Evolutionary conservation across 2,797 vertebrate genomes (phyloP).

Genomic region (Pristis pectinata): DNA sequence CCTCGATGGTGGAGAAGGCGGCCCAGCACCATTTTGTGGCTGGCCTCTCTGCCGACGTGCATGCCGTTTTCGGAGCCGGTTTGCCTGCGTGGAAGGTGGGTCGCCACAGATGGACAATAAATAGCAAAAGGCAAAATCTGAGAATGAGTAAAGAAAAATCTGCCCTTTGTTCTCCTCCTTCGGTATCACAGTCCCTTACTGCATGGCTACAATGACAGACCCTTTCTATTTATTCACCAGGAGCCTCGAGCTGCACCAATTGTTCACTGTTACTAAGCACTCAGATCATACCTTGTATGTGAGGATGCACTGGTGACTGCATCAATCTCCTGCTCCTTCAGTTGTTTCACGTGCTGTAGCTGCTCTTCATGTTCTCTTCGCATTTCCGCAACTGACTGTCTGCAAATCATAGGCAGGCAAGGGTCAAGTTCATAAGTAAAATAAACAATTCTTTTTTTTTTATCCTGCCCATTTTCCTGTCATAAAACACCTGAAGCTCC

Average conservation of each 20-base stretch:
- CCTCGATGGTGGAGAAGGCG: too few relatives aligned
- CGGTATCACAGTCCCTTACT: background rate
- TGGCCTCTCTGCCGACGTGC: too few relatives aligned
- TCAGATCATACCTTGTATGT: slow-evolving; percentile 66
- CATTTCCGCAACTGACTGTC: slow-evolving; percentile 77
- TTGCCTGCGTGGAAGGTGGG: too few relatives aligned
- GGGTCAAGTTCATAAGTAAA: background rate
- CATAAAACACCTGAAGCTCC: background rate
- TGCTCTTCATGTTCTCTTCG: slow-evolving; percentile 79
- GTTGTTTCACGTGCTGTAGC: slow-evolving; percentile 66
- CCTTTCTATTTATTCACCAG: background rate
- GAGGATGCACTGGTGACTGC: slow-evolving; percentile 82
- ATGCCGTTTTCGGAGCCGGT: too few relatives aligned
- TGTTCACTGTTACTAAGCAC: background rate
- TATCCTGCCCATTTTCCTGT: background rate
- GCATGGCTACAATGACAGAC: background rate
- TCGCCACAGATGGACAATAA: background rate
- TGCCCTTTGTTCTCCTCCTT: background rate
- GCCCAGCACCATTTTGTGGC: too few relatives aligned
- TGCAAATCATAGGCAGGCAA: slow-evolving; percentile 43
- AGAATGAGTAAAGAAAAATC: background rate
- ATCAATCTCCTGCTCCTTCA: slow-evolving; percentile 82
- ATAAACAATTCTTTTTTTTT: background rate
- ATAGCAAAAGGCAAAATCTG: background rate
- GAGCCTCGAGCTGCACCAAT: background rate